Evolutionary conservation across 64 coral and sea anemone species (phyloP), one percentile per base, ranked within the genome.

Genomic region (Actinia equina): DNA sequence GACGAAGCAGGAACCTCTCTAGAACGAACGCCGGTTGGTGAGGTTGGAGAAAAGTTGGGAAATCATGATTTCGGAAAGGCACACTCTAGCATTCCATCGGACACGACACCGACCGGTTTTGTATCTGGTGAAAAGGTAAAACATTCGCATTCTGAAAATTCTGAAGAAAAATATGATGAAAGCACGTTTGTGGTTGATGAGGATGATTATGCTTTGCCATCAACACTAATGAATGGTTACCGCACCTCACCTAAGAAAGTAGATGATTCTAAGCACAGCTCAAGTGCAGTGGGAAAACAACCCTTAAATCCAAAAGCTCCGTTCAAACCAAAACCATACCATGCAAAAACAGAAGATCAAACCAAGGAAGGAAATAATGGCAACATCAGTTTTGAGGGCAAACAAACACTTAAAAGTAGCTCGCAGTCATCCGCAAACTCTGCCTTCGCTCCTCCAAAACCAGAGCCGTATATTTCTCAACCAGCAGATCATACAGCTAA

Each of bases 401-500:
- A 41, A 13, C 23, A 27, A 74, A 74, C 10, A 41, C 11, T 74
- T 74, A 41, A 74, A 74, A 16, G 69, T 74, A 74, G 12, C 25
- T 25, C 69, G 23, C 69, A 71, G 26, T 71, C 46, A 8, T 2
- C 55, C 13, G 55, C 23, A 44, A 52, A 80, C 44, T 80, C 78
- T 80, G 78, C 44, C 12, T 81, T 81, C 14, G 78, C 43, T 0
- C 78, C 78, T 22, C 78, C 78, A 49, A 81, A 81, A 52, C 78
- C 78, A 12, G 42, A 74, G 27, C 69, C 69, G 20, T 26, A 74
- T 41, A 30, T 74, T 30, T 41, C 27, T 30, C n/a, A 30, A 30
- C 12, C 69, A 41, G 3, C n/a, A 42, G 69, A 30, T 74, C 69
- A 2, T 30, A 26, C 22, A 41, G 25, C 14, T 13, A 74, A 27